Percentiles rank a stretch among this genome's conserved stretches.
Evolutionary conservation across 2,113 vertebrate genomes (phyloP).

Genomic region (Burhinus oedicnemus): DNA sequence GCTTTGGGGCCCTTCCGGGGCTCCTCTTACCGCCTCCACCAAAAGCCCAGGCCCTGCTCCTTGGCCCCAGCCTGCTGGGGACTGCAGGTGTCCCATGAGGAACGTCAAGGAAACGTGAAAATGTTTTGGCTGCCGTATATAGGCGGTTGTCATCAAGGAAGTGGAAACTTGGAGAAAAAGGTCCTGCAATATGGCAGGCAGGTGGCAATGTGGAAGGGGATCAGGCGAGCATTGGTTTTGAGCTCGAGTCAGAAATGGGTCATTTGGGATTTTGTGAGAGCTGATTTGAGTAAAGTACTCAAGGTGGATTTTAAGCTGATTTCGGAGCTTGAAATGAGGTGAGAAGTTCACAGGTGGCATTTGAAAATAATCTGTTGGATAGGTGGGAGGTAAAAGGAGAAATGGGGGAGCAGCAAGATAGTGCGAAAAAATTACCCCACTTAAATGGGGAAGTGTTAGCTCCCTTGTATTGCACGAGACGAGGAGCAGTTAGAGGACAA

Average conservation of each 20-base stretch:
- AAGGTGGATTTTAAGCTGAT: neutral
- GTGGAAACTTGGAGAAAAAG: neutral
- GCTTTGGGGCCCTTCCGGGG: neutral
- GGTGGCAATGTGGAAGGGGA: neutral
- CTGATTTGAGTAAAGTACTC: neutral
- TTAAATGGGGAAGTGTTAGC: neutral
- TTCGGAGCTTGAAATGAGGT: neutral
- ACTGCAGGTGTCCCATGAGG: neutral
- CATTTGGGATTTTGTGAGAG: neutral
- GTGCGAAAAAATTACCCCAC: neutral
- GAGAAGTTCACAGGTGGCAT: neutral
- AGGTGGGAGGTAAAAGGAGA: neutral
- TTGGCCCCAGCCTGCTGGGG: neutral
- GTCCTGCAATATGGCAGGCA: neutral
- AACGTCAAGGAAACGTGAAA: neutral
- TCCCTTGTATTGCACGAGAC: rapidly evolving
- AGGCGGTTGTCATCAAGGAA: neutral
- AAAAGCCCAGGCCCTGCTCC: neutral
- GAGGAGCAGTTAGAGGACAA: too few species aligned
- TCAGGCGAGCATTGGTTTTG: neutral
- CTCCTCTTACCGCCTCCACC: neutral
- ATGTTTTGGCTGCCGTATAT: neutral
- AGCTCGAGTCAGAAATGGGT: neutral
- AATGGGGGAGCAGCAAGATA: neutral
- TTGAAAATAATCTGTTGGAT: neutral